These are phyloP conservation scores for Podotricha telesiphe DNA, from an alignment of 2,888 invertebrate species.

Conservation along the genomic window DNA sequence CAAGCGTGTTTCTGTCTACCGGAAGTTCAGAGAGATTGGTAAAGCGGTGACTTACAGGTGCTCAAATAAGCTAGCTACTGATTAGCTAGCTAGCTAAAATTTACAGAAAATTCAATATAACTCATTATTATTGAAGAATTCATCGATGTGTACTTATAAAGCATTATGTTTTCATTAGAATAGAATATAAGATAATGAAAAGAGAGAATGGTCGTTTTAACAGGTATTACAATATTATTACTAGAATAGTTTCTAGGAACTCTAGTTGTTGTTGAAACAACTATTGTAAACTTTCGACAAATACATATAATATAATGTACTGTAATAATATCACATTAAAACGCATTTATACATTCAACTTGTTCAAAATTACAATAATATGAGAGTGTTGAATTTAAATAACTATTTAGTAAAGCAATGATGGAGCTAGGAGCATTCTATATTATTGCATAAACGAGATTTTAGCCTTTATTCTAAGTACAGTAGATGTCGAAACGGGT, in stretches of 20 bases:
- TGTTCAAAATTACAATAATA: conserved; percentile 45
- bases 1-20: conserved; percentile 51
- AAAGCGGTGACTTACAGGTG: conserved; percentile 43
- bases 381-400: conserved; percentile 65
- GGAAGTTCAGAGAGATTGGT: conserved; percentile 52
- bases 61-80: conserved; percentile 13
- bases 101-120: background rate
- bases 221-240: background rate
- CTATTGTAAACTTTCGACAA: background rate
- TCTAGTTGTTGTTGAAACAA: background rate
- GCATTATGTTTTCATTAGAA: too few relatives aligned
- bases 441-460: conserved; percentile 21
- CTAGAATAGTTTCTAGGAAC: conserved; percentile 1
- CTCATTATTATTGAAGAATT: too few relatives aligned
- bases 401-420: conserved; percentile 70
- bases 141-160: too few relatives aligned
- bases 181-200: background rate
- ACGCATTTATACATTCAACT: conserved; percentile 30
- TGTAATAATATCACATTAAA: conserved; percentile 21
- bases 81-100: conserved; percentile 17
- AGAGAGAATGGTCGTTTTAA: background rate
- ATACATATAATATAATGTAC: conserved; percentile 3
- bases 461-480: conserved; percentile 23
- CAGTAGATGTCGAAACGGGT: conserved; percentile 24
- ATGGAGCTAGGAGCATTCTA: conserved; percentile 36